Conservation (phyloP, 2,797 vertebrate species). For the Neopelma chrysocephalum region DNA sequence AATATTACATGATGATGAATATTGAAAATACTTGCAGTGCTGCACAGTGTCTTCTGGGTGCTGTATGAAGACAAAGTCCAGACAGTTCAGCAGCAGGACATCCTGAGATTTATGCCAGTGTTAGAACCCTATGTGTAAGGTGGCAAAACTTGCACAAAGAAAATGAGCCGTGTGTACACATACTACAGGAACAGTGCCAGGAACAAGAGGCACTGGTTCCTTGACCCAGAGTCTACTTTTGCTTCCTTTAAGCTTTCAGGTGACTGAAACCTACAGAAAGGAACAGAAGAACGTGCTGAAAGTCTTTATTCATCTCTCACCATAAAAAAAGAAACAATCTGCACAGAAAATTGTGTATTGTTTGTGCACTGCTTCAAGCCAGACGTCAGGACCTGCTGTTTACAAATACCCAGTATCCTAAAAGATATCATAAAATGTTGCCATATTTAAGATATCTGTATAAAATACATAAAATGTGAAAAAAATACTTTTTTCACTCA, state of each 20-base stretch:
- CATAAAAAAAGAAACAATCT: neutral
- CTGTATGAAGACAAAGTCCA: neutral
- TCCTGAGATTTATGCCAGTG: neutral
- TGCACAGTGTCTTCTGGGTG: neutral
- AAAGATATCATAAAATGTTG: neutral
- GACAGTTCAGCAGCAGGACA: neutral
- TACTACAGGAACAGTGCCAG: neutral
- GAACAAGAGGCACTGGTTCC: neutral
- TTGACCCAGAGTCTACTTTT: neutral
- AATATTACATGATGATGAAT: neutral
- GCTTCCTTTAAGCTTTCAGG: constrained; percentile 11
- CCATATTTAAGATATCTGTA: neutral
- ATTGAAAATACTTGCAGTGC: neutral
- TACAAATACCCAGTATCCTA: neutral
- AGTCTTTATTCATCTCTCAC: neutral
- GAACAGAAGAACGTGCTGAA: neutral
- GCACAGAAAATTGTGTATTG: neutral
- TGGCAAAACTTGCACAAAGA: neutral
- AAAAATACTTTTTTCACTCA: neutral
- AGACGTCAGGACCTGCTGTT: neutral
- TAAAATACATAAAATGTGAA: neutral
- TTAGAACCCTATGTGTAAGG: neutral
- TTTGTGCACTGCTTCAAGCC: neutral
- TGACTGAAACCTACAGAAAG: neutral
- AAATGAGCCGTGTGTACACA: rapidly evolving